These are phyloP conservation scores for Trematomus bernacchii DNA, from an alignment of 2,797 vertebrate species.

Conservation along the genomic window DNA sequence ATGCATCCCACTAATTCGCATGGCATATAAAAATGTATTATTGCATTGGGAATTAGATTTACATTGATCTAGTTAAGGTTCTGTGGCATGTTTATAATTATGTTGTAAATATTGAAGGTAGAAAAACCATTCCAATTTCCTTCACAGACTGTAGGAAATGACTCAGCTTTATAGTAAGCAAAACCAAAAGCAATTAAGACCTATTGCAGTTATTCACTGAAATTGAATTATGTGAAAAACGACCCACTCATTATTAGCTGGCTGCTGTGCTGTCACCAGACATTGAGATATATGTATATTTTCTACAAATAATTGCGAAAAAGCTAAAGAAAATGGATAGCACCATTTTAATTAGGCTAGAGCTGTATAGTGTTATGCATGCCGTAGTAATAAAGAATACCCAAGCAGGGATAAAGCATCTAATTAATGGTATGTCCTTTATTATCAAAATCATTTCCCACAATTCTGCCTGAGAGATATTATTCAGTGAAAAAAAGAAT, in stretches of 20 bases:
- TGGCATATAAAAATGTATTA: neutral
- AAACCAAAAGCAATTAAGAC: conserved; percentile 77
- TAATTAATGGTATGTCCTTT: conserved; percentile 53
- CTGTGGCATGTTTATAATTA: conserved; percentile 49
- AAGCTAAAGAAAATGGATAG: conserved; percentile 56
- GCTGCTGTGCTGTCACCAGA: conserved; percentile 39
- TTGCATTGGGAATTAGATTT: conserved; percentile 10
- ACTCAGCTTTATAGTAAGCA: conserved; percentile 61
- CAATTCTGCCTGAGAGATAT: conserved; percentile 21
- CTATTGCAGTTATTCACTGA: conserved; percentile 67
- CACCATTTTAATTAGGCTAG: conserved; percentile 60
- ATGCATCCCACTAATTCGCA: neutral
- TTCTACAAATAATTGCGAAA: conserved; percentile 58
- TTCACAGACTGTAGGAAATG: conserved; percentile 53
- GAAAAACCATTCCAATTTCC: conserved; percentile 39
- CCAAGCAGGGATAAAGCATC: conserved; percentile 31
- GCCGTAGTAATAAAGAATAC: conserved; percentile 47
- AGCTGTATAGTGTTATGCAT: conserved; percentile 40
- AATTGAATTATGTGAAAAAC: conserved; percentile 75
- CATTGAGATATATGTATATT: conserved; percentile 43
- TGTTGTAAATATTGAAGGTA: conserved; percentile 47
- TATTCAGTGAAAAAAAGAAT: conserved; percentile 18
- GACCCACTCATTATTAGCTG: conserved; percentile 65
- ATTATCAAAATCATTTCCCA: conserved; percentile 55
- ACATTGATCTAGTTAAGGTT: conserved; percentile 19